Evolutionary conservation across 2,113 vertebrate species (phyloP).

Genomic region (Ameiurus melas): DNA sequence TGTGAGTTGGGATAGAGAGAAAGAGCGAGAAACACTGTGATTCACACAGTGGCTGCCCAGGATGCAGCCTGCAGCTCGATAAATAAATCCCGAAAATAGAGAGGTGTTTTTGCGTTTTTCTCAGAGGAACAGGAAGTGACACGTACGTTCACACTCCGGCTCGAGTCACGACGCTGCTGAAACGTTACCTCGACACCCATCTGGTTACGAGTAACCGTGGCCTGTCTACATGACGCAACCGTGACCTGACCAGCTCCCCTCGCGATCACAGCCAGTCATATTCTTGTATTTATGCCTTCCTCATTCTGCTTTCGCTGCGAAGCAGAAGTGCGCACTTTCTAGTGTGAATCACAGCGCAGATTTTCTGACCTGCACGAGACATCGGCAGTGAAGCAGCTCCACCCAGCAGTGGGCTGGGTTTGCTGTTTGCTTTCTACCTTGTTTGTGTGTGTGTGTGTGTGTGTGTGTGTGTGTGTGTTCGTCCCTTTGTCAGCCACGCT

Average conservation of each 20-base stretch:
- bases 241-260: not conserved
- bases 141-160: not conserved
- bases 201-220: constrained; percentile 24
- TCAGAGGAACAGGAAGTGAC: not conserved
- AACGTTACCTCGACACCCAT: not conserved
- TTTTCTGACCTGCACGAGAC: not conserved
- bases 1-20: not conserved
- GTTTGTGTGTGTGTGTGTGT: constrained; percentile 17
- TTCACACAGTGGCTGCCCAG: constrained; percentile 15
- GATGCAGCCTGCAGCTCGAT: constrained; percentile 37
- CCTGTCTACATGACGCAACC: not conserved
- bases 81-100: constrained; percentile 54
- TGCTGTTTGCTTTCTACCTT: not conserved
- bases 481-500: constrained; percentile 26
- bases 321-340: constrained; percentile 17
- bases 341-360: not conserved
- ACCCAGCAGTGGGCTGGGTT: not conserved
- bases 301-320: not conserved
- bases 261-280: not conserved
- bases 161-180: not conserved
- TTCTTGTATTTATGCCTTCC: constrained; percentile 12
- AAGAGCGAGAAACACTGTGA: not conserved
- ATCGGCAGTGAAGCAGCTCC: constrained; percentile 3
- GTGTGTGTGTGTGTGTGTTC: constrained; percentile 19
- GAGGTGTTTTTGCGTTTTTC: constrained; percentile 9